Base-by-base conservation (phyloP, 2,888 invertebrate genomes). In the Tenthredo livida region DNA sequence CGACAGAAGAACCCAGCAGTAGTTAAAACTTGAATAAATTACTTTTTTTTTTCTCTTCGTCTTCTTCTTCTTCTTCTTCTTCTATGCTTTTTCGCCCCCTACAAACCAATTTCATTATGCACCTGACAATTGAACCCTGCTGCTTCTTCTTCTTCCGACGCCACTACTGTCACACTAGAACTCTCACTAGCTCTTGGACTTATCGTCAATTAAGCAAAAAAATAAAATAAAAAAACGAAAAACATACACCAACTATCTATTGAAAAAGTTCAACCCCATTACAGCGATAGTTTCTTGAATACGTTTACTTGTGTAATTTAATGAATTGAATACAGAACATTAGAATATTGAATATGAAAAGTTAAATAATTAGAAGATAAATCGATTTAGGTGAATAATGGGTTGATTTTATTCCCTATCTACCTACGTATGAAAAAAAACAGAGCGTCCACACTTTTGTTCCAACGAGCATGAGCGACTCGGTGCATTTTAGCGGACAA, bases 1-100 rank as follows among this genome's bases (percentile, higher is more conserved):
- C 80, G n/a, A 25, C 65, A 21, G 65, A 58, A 80, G n/a, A 65
- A 78, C 65, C 70, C 67, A 43, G 70, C 58, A 65, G 65, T 82
- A 85, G 85, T 85, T 80, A 80, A 78, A 80, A 21, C 54, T 70
- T 67, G 65, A 82, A 85, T 85, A 85, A 82, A 85, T 85, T 85
- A 85, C 85, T 33, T 85, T 82, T 77, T 33, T 33, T 33, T 33
- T 33, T 33, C 4, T 33, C 4, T 33, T 4, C n/a, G n/a, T n/a
- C 4, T 33, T 33, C 33, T 33, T 33, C 4, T 4, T 33, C 33
- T 33, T 33, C 29, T 29, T 29, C 29, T 77, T 70, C 37, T 43
- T 43, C 43, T 43, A n/a, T 73, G 6, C 10, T 73, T 40, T 73
- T 73, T 73, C 43, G 7, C 17, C 67, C 67, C 67, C 33, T 25